Evolutionary conservation across 2,888 invertebrate genomes (phyloP).

Genomic region (Cerastis leucographa): DNA sequence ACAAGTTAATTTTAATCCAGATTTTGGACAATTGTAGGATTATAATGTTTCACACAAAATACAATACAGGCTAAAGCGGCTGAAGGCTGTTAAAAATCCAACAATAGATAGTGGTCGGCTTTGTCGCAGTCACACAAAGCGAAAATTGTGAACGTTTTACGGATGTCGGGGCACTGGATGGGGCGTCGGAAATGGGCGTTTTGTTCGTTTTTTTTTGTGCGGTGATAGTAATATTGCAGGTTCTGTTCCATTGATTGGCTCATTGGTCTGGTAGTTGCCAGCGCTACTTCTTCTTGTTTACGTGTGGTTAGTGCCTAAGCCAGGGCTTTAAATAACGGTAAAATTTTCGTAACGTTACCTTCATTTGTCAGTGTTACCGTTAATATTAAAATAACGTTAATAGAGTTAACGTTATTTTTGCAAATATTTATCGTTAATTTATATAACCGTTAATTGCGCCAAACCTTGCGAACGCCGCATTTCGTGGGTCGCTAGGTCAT

Average conservation of each 20-base stretch:
- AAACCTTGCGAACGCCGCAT: no score
- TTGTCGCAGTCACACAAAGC: conserved; percentile 71
- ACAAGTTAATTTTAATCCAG: conserved; percentile 30
- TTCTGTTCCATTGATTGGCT: not conserved
- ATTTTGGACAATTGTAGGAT: conserved; percentile 48
- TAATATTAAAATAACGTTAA: no score
- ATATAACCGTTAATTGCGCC: no score
- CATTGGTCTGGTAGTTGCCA: not conserved
- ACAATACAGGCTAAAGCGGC: conserved; percentile 67
- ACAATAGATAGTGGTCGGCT: conserved; percentile 76
- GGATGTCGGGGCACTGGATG: conserved; percentile 57
- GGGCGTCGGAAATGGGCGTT: conserved; percentile 21
- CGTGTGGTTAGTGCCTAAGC: no score
- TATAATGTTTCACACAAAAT: conserved; percentile 65
- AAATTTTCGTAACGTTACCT: no score
- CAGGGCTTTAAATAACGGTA: no score
- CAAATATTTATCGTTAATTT: no score
- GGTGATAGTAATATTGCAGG: not conserved
- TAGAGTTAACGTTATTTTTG: no score
- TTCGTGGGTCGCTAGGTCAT: no score
- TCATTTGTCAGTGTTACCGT: no score
- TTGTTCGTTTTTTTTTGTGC: not conserved
- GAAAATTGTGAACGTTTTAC: conserved; percentile 68
- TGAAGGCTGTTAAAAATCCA: conserved; percentile 75
- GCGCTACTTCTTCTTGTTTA: not conserved